Evolutionary conservation across 1,140 invertebrate species (phyloP).

Genomic region (Solen grandis): DNA sequence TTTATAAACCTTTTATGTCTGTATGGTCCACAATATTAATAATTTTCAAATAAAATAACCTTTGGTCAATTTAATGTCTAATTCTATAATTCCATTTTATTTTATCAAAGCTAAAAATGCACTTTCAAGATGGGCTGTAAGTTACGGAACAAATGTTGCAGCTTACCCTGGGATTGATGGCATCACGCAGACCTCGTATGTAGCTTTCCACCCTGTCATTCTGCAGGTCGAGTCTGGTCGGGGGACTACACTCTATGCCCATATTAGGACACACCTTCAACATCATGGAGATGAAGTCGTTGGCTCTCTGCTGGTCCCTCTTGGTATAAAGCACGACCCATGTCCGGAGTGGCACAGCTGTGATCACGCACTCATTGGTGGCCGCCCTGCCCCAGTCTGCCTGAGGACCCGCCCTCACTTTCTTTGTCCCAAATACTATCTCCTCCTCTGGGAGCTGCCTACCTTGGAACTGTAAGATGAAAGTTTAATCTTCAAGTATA

Average conservation of each 20-base stretch:
- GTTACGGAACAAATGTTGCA: no score
- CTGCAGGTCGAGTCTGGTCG: constrained; percentile 78
- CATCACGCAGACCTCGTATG: constrained; percentile 73
- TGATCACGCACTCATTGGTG: constrained; percentile 79
- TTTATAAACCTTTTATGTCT: no score
- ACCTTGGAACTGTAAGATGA: constrained; percentile 82
- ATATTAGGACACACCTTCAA: constrained; percentile 83
- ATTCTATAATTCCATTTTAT: no score
- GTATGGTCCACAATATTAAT: no score
- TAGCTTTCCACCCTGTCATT: constrained; percentile 79
- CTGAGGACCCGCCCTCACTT: constrained; percentile 69
- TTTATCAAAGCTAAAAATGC: no score
- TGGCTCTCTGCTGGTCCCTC: constrained; percentile 84
- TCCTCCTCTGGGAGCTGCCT: constrained; percentile 86
- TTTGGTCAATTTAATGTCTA: no score
- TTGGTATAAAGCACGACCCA: constrained; percentile 88
- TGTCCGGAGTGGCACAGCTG: constrained; percentile 81
- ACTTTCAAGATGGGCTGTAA: no score
- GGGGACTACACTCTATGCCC: constrained; percentile 85
- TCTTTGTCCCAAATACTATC: constrained; percentile 85
- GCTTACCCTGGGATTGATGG: constrained; percentile 74
- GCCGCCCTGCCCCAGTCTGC: constrained; percentile 88
- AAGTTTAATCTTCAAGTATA: no score
- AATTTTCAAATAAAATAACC: no score
- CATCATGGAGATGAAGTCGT: constrained; percentile 85